Evolutionary conservation across 2,797 vertebrate species (phyloP).

Genomic region (Lycodopsis pacificus): DNA sequence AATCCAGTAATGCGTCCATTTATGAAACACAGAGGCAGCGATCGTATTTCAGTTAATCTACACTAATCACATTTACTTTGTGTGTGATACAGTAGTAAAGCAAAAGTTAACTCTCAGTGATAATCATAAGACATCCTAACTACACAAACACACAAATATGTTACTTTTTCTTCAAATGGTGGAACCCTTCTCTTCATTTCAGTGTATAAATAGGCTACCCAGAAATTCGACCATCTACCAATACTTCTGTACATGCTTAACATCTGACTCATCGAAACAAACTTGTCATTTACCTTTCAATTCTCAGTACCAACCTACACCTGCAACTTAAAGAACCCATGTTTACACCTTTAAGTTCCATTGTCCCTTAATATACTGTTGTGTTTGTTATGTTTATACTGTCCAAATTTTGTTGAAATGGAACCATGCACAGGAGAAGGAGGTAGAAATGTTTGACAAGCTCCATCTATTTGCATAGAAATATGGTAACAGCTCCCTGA

Average conservation of each 20-base stretch:
- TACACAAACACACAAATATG: not conserved
- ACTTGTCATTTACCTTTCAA: not conserved
- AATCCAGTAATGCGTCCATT: not conserved
- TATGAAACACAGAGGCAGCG: not conserved
- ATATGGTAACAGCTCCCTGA: too few relatives aligned
- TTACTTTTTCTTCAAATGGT: not conserved
- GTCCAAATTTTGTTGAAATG: too few relatives aligned
- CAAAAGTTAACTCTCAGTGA: not conserved
- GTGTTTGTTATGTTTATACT: too few relatives aligned
- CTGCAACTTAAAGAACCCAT: constrained; percentile 12
- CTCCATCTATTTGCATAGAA: too few relatives aligned
- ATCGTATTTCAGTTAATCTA: not conserved
- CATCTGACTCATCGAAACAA: not conserved
- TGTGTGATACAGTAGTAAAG: not conserved
- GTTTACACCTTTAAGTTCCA: constrained; percentile 29
- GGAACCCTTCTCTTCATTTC: not conserved
- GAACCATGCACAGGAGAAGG: too few relatives aligned
- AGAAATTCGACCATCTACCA: not conserved
- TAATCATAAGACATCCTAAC: not conserved
- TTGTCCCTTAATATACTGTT: constrained; percentile 5
- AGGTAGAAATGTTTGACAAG: too few relatives aligned
- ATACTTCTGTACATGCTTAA: not conserved
- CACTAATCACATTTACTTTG: not conserved
- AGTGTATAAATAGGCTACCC: not conserved
- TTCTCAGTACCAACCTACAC: not conserved